Conservation (phyloP, 1,140 invertebrate species). For the Sarcophaga bullata region DNA sequence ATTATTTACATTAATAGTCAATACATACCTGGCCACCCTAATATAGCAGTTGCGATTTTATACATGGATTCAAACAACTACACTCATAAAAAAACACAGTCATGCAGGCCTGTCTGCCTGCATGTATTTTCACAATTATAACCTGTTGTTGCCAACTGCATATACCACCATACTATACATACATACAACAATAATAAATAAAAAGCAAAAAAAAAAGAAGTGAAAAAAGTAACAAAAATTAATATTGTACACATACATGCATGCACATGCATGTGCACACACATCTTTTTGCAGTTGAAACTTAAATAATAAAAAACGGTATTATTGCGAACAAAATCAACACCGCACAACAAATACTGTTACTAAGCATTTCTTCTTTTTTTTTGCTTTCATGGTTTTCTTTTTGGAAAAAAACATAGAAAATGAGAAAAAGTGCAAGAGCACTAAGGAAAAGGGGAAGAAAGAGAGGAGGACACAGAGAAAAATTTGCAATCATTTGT, state of each 20-base stretch:
- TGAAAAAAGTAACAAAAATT: background rate
- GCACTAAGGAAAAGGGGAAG: no score
- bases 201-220: background rate
- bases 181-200: background rate
- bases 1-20: no score
- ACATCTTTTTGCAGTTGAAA: background rate
- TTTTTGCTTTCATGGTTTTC: no score
- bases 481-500: no score
- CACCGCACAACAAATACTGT: background rate
- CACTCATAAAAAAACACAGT: no score
- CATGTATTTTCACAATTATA: background rate
- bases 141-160: background rate
- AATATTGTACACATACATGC: conserved; percentile 3
- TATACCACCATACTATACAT: no score
- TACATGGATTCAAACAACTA: no score
- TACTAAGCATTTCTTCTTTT: background rate
- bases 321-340: conserved; percentile 1
- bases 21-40: no score
- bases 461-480: no score
- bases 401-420: no score
- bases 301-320: background rate
- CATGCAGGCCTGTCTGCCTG: background rate
- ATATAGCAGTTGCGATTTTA: no score
- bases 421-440: no score
- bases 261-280: background rate